Conservation (phyloP, 2,113 vertebrate species). For the Piprites chloris region DNA sequence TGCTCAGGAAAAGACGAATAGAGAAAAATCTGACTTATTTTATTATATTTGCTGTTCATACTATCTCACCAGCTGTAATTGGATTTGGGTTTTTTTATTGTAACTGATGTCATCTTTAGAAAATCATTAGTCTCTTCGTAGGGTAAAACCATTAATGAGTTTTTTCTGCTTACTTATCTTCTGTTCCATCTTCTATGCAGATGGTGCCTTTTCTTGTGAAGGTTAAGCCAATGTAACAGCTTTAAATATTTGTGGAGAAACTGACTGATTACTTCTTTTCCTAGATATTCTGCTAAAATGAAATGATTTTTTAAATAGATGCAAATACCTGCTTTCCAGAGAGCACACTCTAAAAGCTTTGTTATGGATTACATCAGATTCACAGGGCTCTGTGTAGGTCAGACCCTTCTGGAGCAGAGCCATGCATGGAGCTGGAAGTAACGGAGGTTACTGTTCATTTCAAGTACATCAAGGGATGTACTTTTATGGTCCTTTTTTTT, state of each 20-base stretch:
- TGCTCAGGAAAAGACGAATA: not conserved
- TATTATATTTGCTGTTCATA: not conserved
- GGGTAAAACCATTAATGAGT: not conserved
- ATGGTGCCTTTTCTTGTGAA: not conserved
- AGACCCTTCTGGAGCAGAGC: not conserved
- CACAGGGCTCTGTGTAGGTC: fast-evolving
- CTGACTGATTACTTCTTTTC: not conserved
- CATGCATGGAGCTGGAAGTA: not conserved
- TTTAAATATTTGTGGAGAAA: not conserved
- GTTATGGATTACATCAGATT: not conserved
- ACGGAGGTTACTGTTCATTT: not conserved
- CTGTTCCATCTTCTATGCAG: not conserved
- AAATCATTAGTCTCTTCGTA: not conserved
- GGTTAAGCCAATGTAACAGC: not conserved
- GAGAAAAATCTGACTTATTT: not conserved
- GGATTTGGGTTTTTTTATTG: not conserved
- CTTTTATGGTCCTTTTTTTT: not conserved
- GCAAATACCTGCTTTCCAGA: not conserved
- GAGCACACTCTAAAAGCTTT: not conserved
- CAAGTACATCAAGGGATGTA: not conserved
- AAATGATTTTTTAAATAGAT: not conserved
- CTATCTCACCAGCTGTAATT: not conserved
- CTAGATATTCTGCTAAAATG: not conserved
- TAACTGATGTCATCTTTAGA: not conserved
- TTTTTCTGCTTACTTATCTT: not conserved